These are phyloP conservation scores for Brachionus calyciflorus DNA, from an alignment of 1,140 invertebrate species.

Conservation along the genomic window DNA sequence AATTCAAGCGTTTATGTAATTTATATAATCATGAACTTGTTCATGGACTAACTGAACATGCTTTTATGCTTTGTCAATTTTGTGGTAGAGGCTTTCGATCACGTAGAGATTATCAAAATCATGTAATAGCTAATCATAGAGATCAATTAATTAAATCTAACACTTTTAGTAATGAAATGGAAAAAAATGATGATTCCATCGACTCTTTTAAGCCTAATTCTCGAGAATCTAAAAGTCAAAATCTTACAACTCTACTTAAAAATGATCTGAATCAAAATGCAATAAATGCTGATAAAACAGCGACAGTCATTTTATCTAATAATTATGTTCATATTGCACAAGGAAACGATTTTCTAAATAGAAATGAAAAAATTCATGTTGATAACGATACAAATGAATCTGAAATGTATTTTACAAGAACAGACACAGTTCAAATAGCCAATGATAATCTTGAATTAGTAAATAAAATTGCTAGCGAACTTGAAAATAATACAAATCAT, in stretches of 20 bases:
- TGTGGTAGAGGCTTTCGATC: conserved; percentile 44
- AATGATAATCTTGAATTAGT: not conserved
- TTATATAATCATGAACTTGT: conserved; percentile 45
- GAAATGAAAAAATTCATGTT: not conserved
- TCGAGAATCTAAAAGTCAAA: not conserved
- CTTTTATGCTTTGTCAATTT: conserved; percentile 46
- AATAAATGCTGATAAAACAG: too few relatives aligned
- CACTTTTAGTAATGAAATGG: not conserved
- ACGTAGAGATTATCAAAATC: conserved; percentile 42
- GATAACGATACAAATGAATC: not conserved
- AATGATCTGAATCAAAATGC: too few relatives aligned
- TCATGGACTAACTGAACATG: conserved; percentile 44
- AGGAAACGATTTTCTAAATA: not conserved
- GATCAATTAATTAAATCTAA: conserved; percentile 41
- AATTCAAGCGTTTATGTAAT: conserved; percentile 42
- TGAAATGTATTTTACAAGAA: not conserved
- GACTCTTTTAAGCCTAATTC: too few relatives aligned
- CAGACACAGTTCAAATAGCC: not conserved
- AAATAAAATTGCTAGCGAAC: too few relatives aligned
- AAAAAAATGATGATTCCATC: not conserved
- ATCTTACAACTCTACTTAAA: too few relatives aligned
- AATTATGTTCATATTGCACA: not conserved
- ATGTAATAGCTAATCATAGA: conserved; percentile 42
- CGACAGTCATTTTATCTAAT: too few relatives aligned
- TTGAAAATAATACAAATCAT: too few relatives aligned